Conservation (phyloP, 2,888 invertebrate species). For the Pterostichus madidus region DNA sequence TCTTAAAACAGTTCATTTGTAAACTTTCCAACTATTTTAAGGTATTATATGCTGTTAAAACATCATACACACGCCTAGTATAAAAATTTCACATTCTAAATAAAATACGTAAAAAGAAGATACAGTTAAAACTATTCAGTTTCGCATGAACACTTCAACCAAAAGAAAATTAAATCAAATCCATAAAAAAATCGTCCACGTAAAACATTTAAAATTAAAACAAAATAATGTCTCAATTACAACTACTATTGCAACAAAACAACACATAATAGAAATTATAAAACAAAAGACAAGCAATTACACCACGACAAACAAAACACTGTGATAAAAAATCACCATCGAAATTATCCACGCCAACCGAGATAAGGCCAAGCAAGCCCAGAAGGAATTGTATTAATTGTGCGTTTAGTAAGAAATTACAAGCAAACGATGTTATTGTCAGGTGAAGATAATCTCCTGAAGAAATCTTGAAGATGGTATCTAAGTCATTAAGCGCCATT, state of each 20-base stretch:
- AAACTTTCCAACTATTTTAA: too few relatives aligned
- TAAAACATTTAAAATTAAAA: constrained; percentile 22
- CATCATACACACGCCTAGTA: background rate
- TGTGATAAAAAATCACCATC: constrained; percentile 16
- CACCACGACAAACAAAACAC: constrained; percentile 23
- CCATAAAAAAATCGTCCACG: background rate
- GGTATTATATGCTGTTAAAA: too few relatives aligned
- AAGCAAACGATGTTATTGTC: constrained; percentile 29
- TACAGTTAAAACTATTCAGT: background rate
- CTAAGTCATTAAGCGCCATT: constrained; percentile 61
- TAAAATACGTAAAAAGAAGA: background rate
- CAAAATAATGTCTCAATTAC: constrained; percentile 40
- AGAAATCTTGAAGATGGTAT: constrained; percentile 27
- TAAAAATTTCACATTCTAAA: background rate
- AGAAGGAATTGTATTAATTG: constrained; percentile 30
- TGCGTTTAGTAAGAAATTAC: constrained; percentile 44
- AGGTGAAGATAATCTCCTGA: constrained; percentile 16
- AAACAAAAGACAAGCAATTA: constrained; percentile 37
- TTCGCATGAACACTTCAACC: background rate
- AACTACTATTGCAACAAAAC: background rate
- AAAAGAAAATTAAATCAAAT: constrained; percentile 5
- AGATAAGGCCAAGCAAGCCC: constrained; percentile 22
- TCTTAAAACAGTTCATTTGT: too few relatives aligned
- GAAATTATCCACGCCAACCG: constrained; percentile 38
- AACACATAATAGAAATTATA: constrained; percentile 29